Evolutionary conservation across 2,113 vertebrate species (phyloP).

Genomic region (Corydoras maculifer): DNA sequence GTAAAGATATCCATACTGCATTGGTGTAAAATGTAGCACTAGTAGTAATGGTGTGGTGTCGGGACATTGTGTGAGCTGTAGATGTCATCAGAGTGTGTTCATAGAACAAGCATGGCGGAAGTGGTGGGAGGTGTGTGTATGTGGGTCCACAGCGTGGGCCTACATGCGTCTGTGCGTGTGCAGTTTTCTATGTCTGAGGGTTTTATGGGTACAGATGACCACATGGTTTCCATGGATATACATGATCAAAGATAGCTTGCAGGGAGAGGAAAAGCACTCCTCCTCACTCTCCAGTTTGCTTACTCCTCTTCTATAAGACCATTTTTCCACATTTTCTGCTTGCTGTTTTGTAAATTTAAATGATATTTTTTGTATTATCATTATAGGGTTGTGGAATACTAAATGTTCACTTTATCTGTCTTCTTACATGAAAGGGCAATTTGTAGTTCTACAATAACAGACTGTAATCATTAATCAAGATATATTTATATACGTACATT

Average conservation of each 20-base stretch:
- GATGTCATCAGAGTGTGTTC: conserved; percentile 7
- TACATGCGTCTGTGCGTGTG: background rate
- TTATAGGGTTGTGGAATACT: too few species aligned
- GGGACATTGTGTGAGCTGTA: background rate
- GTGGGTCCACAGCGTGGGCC: conserved; percentile 12
- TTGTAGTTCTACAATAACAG: too few species aligned
- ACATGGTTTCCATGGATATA: conserved; percentile 47
- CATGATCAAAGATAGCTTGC: conserved; percentile 36
- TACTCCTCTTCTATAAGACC: background rate
- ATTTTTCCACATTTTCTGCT: too few species aligned
- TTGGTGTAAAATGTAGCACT: background rate
- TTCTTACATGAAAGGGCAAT: too few species aligned
- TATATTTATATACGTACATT: too few species aligned
- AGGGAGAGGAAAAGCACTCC: background rate
- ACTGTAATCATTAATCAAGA: too few species aligned
- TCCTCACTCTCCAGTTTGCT: background rate
- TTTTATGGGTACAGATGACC: conserved; percentile 15
- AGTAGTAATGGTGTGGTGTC: background rate
- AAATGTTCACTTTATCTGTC: too few species aligned
- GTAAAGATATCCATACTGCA: too few species aligned
- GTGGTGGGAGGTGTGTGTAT: conserved; percentile 13
- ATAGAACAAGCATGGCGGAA: conserved; percentile 1
- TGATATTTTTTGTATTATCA: too few species aligned
- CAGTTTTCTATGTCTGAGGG: conserved; percentile 13
- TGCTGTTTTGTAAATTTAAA: too few species aligned